phyloP scores from a whole-genome alignment of 2,797 vertebrate species.

The Squalus acanthias region DNA sequence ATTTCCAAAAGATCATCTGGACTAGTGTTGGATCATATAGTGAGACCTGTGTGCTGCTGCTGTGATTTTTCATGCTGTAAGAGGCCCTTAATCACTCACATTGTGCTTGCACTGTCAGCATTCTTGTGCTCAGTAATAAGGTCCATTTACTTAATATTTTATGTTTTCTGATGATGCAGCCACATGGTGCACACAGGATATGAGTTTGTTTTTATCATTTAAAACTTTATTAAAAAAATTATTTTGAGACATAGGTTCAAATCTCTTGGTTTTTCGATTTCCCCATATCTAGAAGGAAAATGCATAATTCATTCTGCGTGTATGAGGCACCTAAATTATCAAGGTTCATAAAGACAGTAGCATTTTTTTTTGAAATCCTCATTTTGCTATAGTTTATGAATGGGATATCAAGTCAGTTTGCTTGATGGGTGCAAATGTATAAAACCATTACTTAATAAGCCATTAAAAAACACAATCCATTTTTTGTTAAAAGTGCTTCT shows the following conservation, averaged over 20 bases:
- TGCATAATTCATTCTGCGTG: neutral
- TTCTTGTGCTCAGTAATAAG: neutral
- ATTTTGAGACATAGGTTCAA: neutral
- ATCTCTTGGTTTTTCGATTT: neutral
- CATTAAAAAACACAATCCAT: no score
- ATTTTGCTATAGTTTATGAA: neutral
- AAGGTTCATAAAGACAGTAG: neutral
- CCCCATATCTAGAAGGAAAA: neutral
- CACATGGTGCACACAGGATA: neutral
- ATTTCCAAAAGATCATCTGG: neutral
- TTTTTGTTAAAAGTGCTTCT: no score
- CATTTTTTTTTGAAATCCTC: neutral
- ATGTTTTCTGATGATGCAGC: neutral
- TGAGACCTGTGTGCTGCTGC: neutral
- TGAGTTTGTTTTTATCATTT: neutral
- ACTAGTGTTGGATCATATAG: neutral
- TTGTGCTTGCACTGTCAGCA: neutral
- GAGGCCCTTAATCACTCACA: neutral
- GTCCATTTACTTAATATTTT: neutral
- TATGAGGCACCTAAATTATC: neutral
- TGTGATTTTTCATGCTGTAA: neutral
- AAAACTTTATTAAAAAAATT: neutral
- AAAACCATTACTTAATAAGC: neutral
- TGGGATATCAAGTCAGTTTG: neutral
- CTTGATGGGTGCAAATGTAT: neutral